Percentiles rank a stretch among this genome's conserved stretches.
phyloP scores from a whole-genome alignment of 2,113 vertebrate genomes.

The zebrafish (Danio rerio) region DNA sequence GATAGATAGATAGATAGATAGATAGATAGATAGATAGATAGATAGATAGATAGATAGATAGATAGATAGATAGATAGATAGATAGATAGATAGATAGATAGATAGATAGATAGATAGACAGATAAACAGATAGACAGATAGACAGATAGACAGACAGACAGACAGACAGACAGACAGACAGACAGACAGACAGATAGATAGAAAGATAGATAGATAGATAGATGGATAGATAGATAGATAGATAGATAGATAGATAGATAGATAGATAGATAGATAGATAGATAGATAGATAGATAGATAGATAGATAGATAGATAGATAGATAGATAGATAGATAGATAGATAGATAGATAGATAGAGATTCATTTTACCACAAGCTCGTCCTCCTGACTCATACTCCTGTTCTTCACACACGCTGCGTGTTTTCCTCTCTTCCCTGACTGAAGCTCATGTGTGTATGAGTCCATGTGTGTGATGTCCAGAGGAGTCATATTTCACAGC shows the following conservation, averaged over 20 bases:
- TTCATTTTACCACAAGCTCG: not conserved
- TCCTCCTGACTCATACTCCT: not conserved
- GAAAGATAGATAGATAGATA: not conserved
- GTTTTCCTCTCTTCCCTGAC: not conserved
- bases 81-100: not conserved
- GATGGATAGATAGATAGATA: not conserved
- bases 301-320: not conserved
- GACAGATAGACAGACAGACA: not conserved
- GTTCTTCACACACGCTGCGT: not conserved
- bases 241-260: not conserved
- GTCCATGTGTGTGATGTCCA: not conserved
- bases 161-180: not conserved
- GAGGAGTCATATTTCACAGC: not conserved
- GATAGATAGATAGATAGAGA: not conserved
- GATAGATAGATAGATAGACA: too few relatives aligned
- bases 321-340: not conserved
- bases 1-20: not conserved
- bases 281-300: not conserved
- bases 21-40: not conserved
- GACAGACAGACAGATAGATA: not conserved
- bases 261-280: not conserved
- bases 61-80: not conserved
- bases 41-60: not conserved
- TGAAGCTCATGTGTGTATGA: not conserved
- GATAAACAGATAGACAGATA: not conserved